Evolutionary conservation across 1,140 invertebrate genomes (phyloP).

Genomic region (Drosophila oshimai): DNA sequence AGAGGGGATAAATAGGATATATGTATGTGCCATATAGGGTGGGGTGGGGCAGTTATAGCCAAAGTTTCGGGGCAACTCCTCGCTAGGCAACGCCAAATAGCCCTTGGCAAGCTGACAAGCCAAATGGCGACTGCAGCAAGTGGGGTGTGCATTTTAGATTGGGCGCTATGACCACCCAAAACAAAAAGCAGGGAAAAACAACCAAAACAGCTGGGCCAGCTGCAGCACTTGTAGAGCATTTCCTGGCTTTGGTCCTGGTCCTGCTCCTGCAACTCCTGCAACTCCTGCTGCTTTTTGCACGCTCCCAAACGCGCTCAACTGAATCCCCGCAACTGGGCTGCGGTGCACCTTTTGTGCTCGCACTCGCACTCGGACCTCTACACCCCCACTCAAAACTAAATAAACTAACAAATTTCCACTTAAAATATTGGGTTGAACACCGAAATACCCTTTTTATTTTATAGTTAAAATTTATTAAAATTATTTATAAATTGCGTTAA

Average conservation of each 20-base stretch:
- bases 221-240: slow-evolving; percentile 76
- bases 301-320: slow-evolving; percentile 74
- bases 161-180: slow-evolving; percentile 5
- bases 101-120: slow-evolving; percentile 61
- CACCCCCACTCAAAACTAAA: slow-evolving; percentile 23
- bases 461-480: no score
- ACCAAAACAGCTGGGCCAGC: slow-evolving; percentile 57
- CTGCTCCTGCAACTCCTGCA: not conserved
- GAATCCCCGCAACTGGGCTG: slow-evolving; percentile 54
- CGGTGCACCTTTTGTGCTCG: slow-evolving; percentile 60
- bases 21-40: not conserved
- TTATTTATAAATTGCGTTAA: no score
- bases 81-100: slow-evolving; percentile 71
- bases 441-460: not conserved
- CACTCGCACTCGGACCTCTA: not conserved
- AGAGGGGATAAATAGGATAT: not conserved
- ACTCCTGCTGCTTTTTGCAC: slow-evolving; percentile 64
- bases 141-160: slow-evolving; percentile 33
- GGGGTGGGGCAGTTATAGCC: slow-evolving; percentile 25
- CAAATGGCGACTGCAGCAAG: slow-evolving; percentile 33
- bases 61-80: slow-evolving; percentile 35
- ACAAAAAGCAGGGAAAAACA: not conserved
- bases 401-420: slow-evolving; percentile 29
- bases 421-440: not conserved
- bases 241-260: slow-evolving; percentile 36